Conservation (phyloP, 2,888 invertebrate species). For the Diaperis boleti region DNA sequence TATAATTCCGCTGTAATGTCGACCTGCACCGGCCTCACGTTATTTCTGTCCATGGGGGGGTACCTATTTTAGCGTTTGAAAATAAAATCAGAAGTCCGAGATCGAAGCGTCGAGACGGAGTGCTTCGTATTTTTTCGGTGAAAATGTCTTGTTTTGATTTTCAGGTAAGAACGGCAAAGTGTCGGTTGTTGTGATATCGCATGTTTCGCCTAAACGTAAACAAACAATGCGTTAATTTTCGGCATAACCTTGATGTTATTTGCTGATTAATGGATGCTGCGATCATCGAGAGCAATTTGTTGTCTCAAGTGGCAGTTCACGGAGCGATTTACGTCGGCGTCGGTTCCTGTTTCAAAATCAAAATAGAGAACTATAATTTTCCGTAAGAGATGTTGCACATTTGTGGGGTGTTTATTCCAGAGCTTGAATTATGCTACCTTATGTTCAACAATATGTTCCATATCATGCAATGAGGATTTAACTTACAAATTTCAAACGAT, state of each 20-base stretch:
- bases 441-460: too few relatives aligned
- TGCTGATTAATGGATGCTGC: slow-evolving; percentile 11
- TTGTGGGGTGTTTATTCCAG: too few relatives aligned
- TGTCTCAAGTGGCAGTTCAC: slow-evolving; percentile 8
- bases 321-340: slow-evolving; percentile 29
- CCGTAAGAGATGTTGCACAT: too few relatives aligned
- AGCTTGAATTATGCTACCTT: too few relatives aligned
- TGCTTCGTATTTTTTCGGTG: slow-evolving; percentile 26
- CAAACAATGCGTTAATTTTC: slow-evolving; percentile 1
- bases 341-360: slow-evolving; percentile 30
- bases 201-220: slow-evolving; percentile 2
- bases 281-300: slow-evolving; percentile 6
- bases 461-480: too few relatives aligned
- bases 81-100: slow-evolving; percentile 57
- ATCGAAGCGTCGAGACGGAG: slow-evolving; percentile 41
- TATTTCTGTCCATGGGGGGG: slow-evolving; percentile 58
- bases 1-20: slow-evolving; percentile 44
- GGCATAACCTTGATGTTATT: slow-evolving; percentile 18
- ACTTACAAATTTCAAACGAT: too few relatives aligned
- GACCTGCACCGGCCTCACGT: slow-evolving; percentile 54
- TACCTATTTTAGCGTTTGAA: slow-evolving; percentile 58
- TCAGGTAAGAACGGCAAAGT: slow-evolving; percentile 20
- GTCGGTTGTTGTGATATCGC: slow-evolving; percentile 9
- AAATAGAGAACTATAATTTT: too few relatives aligned
- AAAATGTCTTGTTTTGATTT: slow-evolving; percentile 15